Evolutionary conservation across 2,113 vertebrate species (phyloP), one percentile per base, ranked within the genome.

Genomic region (Syngnathus floridae): DNA sequence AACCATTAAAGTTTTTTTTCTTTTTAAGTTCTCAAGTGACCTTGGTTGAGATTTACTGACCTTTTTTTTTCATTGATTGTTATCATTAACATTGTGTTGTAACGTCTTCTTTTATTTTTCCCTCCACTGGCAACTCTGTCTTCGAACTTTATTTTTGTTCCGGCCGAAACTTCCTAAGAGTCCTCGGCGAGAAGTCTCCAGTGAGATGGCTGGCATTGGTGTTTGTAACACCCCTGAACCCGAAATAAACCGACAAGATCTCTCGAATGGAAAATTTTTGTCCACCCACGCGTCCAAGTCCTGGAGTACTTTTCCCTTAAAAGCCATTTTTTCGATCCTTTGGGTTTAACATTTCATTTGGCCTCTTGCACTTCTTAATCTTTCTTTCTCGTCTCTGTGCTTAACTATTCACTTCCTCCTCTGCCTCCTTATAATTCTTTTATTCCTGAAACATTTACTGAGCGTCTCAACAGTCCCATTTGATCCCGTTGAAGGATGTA

Each of bases 211-310:
- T 83, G 26, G 88, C 82, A 86, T 71, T 80, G 87, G 84, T 90
- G 81, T 89, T 86, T 91, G 91, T 91, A 90, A 90, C 89, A 89
- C 76, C 83, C 80, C 78, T 92, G 90, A 93, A 92, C 91, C 91
- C 86, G 87, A 92, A 93, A 87, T 92, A 91, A 92, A 88, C 88
- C 84, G 87, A 81, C 75, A 80, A 84, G 77, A 84, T 73, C 19
- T 55, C 75, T 69, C 65, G 65, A 64, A 65, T 57, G 43, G 55
- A 61, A 46, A n/a, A 43, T 61, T 75, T 72, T 75, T 71, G 36
- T 66, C 57, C 19, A 1, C 73, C 65, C 66, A 56, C 65, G 71
- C 59, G 6, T 55, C 64, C 63, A 46, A 67, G 35, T 77, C 40
- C 48, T 58, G 59, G 56, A 59, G 62, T 49, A 65, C 77, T 74